These are phyloP conservation scores for Cancer borealis DNA, from an alignment of 2,888 invertebrate genomes.

Conservation along the genomic window DNA sequence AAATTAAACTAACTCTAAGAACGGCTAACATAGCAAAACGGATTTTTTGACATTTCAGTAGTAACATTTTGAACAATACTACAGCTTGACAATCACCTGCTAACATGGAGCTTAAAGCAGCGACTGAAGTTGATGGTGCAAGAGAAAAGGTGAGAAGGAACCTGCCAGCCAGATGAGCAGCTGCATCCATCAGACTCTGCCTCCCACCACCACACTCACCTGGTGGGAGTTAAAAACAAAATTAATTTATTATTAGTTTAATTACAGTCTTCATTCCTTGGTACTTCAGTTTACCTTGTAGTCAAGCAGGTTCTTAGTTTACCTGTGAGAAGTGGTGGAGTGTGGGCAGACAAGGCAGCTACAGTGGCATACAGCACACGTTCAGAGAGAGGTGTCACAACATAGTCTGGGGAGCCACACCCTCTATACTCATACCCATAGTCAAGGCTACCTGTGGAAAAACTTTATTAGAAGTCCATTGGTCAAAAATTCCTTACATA, in stretches of 20 bases:
- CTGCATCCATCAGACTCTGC: conserved; percentile 65
- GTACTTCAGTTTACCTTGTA: not conserved
- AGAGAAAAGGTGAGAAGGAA: conserved; percentile 61
- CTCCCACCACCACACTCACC: conserved; percentile 59
- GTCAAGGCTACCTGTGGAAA: conserved; percentile 53
- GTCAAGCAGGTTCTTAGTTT: not conserved
- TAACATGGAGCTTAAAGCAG: conserved; percentile 57
- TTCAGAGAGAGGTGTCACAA: conserved; percentile 63
- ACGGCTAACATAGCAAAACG: not conserved
- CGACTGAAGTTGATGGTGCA: conserved; percentile 54
- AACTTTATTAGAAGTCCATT: not conserved
- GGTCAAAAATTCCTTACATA: not conserved
- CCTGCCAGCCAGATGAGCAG: conserved; percentile 67
- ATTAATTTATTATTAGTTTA: not conserved
- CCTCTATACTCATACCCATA: conserved; percentile 72
- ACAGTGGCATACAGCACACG: conserved; percentile 52
- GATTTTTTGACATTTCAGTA: not conserved
- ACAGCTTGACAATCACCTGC: conserved; percentile 44
- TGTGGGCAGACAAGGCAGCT: conserved; percentile 66
- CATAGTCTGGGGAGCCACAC: conserved; percentile 63
- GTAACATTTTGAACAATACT: not conserved
- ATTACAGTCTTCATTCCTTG: not conserved
- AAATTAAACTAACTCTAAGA: not conserved
- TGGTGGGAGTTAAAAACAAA: not conserved
- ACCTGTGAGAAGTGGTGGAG: conserved; percentile 66